Evolutionary conservation across 2,113 vertebrate species (phyloP).

Genomic region (Nothoprocta pentlandii): DNA sequence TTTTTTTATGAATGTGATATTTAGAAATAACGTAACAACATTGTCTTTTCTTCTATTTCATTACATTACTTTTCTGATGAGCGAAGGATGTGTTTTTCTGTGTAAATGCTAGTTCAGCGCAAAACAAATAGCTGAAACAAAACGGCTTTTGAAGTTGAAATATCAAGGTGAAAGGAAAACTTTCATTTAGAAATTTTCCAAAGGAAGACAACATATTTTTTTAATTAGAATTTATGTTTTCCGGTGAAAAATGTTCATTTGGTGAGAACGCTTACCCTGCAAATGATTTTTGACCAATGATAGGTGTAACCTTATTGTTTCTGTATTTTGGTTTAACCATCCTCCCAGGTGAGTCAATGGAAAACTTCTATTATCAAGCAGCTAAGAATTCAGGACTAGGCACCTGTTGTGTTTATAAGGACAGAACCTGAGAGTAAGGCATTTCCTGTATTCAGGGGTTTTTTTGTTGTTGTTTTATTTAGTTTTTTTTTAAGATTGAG

Average conservation of each 20-base stretch:
- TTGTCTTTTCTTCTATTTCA: not conserved
- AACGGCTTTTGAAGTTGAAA: slow-evolving; percentile 30
- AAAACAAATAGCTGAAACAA: not conserved
- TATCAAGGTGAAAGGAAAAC: slow-evolving; percentile 16
- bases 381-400: not conserved
- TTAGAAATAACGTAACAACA: slow-evolving; percentile 39
- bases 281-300: not conserved
- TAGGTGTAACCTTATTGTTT: not conserved
- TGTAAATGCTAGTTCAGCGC: slow-evolving; percentile 28
- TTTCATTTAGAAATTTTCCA: slow-evolving; percentile 10
- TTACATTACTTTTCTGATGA: not conserved
- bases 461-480: not conserved
- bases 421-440: not conserved
- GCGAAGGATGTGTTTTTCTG: slow-evolving; percentile 1
- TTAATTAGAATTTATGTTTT: not conserved
- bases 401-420: not conserved
- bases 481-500: not conserved
- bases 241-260: not conserved
- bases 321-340: not conserved
- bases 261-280: not conserved
- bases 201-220: not conserved
- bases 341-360: not conserved
- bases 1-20: slow-evolving; percentile 42
- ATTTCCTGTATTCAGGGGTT: not conserved
- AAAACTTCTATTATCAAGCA: not conserved